Conservation (phyloP, 2,797 vertebrate species). For the Neosilurus mollespiculum region DNA sequence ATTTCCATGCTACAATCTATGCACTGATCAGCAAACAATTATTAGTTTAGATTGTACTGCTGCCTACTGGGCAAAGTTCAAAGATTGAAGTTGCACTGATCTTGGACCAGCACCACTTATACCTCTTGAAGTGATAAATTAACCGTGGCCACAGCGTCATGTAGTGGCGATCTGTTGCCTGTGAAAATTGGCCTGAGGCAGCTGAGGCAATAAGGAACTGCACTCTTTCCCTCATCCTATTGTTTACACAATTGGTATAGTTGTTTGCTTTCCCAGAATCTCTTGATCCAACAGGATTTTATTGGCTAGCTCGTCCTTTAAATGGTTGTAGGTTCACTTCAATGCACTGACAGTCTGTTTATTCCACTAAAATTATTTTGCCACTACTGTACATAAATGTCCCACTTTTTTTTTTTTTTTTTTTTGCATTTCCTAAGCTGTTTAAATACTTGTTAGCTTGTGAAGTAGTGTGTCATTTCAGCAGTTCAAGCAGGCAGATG, state of each 20-base stretch:
- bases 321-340: neutral
- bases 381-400: neutral
- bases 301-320: conserved; percentile 8
- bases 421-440: neutral
- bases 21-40: conserved; percentile 58
- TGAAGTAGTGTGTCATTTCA: conserved; percentile 26
- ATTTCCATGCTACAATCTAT: conserved; percentile 30
- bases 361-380: conserved; percentile 1
- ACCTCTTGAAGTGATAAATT: neutral
- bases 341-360: conserved; percentile 1
- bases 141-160: neutral
- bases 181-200: neutral
- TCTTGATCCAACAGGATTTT: conserved; percentile 31
- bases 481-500: conserved; percentile 16
- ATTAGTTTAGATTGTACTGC: conserved; percentile 6
- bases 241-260: conserved; percentile 39
- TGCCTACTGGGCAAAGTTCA: conserved; percentile 11
- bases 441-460: conserved; percentile 18
- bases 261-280: conserved; percentile 51
- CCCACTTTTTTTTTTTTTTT: neutral
- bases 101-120: neutral
- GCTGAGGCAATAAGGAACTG: conserved; percentile 48
- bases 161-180: conserved; percentile 1
- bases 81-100: neutral
- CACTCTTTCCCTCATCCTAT: conserved; percentile 17